Evolutionary conservation across 1,140 invertebrate genomes (phyloP), one percentile per base, ranked within the genome.

Genomic region (Epicauta chinensis): DNA sequence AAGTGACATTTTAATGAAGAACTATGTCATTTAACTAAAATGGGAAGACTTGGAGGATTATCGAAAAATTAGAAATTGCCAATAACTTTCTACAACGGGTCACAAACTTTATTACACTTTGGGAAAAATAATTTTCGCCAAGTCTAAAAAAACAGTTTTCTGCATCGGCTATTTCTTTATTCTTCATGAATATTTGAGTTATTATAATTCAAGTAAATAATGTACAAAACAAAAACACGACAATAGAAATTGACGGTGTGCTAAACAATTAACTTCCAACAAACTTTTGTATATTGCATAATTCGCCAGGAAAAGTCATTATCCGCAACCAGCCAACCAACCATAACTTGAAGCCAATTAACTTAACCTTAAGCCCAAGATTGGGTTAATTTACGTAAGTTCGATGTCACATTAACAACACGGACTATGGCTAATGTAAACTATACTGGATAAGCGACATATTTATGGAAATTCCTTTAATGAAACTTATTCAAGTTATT

Each of bases 261-360:
- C 12, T 37, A 13, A 13, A 15, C 35, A 37, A 37, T 37, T 13
- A 37, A 6, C 35, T 15, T 13, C 5, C 11, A 37, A 31, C 15
- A 11, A 11, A 29, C 15, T 16, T 30, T n/a, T 17, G 15, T 12
- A 23, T n/a, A 16, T n/a, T 36, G 45, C 32, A 47, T 50, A 39
- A 50, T 39, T 53, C 45, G 36, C 17, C 34, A 15, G 30, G 9
- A 43, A 46, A 52, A 17, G 50, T 52, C 42, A 38, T 53, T 53
- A 46, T 53, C 36, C 41, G 37, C 35, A 40, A 41, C 32, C n/a
- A 23, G 7, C 4, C 44, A 53, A 38, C 42, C 43, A 30, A 37
- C 51, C 51, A 15, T 35, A 53, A 40, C 51, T 38, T 44, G 39
- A 44, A 53, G 15, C 42, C 11, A 53, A 53, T 53, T 53, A 39